These are phyloP conservation scores for Cyprinodon diabolis DNA, from an alignment of 2,797 vertebrate genomes.

Conservation along the genomic window DNA sequence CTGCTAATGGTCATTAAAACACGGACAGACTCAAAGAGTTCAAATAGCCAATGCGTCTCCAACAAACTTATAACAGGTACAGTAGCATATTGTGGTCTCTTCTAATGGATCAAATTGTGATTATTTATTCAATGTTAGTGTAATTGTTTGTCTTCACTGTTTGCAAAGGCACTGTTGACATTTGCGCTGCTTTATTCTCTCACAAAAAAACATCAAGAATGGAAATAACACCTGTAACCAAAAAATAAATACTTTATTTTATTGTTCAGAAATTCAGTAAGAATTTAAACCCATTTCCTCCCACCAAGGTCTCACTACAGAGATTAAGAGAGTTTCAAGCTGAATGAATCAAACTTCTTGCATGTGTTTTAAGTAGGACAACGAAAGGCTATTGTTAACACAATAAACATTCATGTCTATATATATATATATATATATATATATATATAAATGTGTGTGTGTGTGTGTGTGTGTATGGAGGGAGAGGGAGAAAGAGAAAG, in stretches of 20 bases:
- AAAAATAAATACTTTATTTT: conserved; percentile 11
- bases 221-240: conserved; percentile 15
- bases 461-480: too few relatives aligned
- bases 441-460: too few relatives aligned
- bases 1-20: conserved; percentile 48
- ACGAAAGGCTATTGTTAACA: too few relatives aligned
- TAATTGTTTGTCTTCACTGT: not conserved
- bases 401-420: too few relatives aligned
- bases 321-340: too few relatives aligned
- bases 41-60: conserved; percentile 23
- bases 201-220: not conserved
- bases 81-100: not conserved
- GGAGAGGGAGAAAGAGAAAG: conserved; percentile 8
- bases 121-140: conserved; percentile 2
- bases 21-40: conserved; percentile 23
- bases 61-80: conserved; percentile 29
- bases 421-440: too few relatives aligned
- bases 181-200: conserved; percentile 11
- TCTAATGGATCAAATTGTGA: not conserved
- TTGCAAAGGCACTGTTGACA: conserved; percentile 9
- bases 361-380: too few relatives aligned
- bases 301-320: too few relatives aligned
- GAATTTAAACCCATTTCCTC: not conserved
- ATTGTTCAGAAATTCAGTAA: conserved; percentile 17
- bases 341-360: too few relatives aligned